A percentile compares a stretch with the other conserved stretches of the same genome.
phyloP scores from a whole-genome alignment of 2,888 invertebrate genomes.

The Listrodromus nycthemerus region DNA sequence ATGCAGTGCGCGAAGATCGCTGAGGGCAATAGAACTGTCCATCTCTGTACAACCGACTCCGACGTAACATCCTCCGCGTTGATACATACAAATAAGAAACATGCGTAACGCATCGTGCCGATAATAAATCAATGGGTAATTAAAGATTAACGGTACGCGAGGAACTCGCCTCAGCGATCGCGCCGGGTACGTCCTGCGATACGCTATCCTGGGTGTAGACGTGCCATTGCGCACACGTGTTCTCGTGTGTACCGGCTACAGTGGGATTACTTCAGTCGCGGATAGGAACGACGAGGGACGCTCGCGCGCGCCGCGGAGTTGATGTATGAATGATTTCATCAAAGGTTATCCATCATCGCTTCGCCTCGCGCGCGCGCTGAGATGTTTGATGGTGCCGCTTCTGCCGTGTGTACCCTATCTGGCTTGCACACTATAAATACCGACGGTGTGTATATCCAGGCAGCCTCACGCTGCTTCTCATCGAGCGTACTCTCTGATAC shows the following conservation, averaged over 20 bases:
- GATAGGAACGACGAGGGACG: constrained; percentile 41
- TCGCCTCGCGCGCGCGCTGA: constrained; percentile 75
- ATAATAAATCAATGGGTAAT: constrained; percentile 83
- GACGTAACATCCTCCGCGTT: constrained; percentile 53
- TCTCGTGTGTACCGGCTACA: constrained; percentile 15
- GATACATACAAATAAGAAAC: constrained; percentile 70
- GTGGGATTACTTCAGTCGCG: constrained; percentile 16
- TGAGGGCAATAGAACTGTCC: constrained; percentile 48
- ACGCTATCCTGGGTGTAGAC: constrained; percentile 1
- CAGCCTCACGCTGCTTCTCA: constrained; percentile 38
- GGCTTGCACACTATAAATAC: constrained; percentile 14
- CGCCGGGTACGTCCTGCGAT: constrained; percentile 5
- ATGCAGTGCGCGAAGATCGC: constrained; percentile 30
- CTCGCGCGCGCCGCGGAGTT: constrained; percentile 62
- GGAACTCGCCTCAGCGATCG: constrained; percentile 35
- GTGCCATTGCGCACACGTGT: constrained; percentile 17
- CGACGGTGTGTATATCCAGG: neutral
- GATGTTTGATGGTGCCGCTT: constrained; percentile 81
- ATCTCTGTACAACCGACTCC: constrained; percentile 38
- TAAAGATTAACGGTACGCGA: constrained; percentile 81
- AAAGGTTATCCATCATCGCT: constrained; percentile 81
- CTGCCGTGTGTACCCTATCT: constrained; percentile 50
- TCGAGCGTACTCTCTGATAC: constrained; percentile 44
- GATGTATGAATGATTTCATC: constrained; percentile 83
- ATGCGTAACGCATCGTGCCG: constrained; percentile 71